Conservation (phyloP, 2,113 vertebrate species). For the Athene noctua region DNA sequence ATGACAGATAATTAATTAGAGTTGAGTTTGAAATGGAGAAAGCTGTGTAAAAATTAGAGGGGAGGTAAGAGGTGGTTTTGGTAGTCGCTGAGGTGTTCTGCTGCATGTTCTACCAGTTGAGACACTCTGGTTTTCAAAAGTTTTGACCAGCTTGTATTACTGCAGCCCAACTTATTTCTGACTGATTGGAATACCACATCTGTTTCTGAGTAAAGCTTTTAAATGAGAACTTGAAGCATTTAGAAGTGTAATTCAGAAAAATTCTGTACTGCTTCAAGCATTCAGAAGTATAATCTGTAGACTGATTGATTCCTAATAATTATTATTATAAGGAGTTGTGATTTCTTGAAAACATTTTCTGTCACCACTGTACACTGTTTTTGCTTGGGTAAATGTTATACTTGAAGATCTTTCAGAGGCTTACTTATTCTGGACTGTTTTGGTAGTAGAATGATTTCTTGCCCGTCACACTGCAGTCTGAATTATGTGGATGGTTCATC, state of each 20-base stretch:
- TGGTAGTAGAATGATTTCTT: not conserved
- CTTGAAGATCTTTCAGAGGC: not conserved
- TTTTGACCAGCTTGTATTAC: not conserved
- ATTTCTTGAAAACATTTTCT: not conserved
- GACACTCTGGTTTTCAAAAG: not conserved
- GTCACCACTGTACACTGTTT: not conserved
- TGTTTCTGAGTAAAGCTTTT: not conserved
- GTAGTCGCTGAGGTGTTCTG: not conserved
- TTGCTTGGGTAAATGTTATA: not conserved
- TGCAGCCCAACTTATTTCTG: not conserved
- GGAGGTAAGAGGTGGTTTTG: not conserved
- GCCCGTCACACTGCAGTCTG: fast-evolving
- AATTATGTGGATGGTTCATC: not conserved
- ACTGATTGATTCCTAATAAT: not conserved
- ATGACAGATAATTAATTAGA: not conserved
- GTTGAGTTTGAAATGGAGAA: not conserved
- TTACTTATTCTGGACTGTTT: not conserved
- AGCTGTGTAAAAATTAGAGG: not conserved
- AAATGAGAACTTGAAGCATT: not conserved
- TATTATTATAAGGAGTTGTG: not conserved
- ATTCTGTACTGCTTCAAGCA: not conserved
- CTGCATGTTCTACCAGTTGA: not conserved
- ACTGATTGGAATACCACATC: not conserved
- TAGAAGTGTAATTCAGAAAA: not conserved
- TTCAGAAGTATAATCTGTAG: not conserved